Base-by-base conservation (phyloP, 1,140 invertebrate species). In the Drosophila malerkotliana region DNA sequence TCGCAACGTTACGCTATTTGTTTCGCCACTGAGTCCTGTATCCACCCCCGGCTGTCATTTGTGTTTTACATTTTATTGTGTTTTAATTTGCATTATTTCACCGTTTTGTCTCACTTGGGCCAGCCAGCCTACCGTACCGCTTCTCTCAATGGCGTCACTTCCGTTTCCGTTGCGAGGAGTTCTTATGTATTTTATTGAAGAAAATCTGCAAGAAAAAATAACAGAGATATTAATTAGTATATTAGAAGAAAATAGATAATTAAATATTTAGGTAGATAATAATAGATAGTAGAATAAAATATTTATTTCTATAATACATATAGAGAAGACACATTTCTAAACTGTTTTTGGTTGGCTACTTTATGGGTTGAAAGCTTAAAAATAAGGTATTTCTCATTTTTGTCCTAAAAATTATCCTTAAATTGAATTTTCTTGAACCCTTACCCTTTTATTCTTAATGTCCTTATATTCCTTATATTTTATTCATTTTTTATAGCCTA, bases 61-160 rank as follows among this genome's bases (percentile, higher is more conserved):
- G 74, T 78, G 74, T 82, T 85, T 85, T 78, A 87, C 82, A 88
- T 87, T 83, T 87, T 88, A 87, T 88, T 87, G 63, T 83, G 72
- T 87, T 88, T 87, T 88, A 88, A 88, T 87, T 87, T 87, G 75
- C 67, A 87, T 87, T 87, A 79, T 88, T 88, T 64, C 81, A 78
- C 74, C 71, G 78, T 72, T 77, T 66, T 66, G 74, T 82, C 55
- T 68, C 71, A 55, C 59, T 44, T 15, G 26, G 18, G 18, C 18
- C 18, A 18, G 18, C 18, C 18, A 18, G 6, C 21, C 24, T 56
- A n/a, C 51, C 51, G 41, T 9, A 41, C 2, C 12, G 37, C n/a
- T 34, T n/a, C 30, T 28, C 48, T 18, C 26, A 9, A 24, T 55
- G 60, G 67, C 72, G 63, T 72, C 62, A 82, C 75, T 87, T 87